Conservation (phyloP, 2,797 vertebrate genomes). For the Fistularia tabacaria region DNA sequence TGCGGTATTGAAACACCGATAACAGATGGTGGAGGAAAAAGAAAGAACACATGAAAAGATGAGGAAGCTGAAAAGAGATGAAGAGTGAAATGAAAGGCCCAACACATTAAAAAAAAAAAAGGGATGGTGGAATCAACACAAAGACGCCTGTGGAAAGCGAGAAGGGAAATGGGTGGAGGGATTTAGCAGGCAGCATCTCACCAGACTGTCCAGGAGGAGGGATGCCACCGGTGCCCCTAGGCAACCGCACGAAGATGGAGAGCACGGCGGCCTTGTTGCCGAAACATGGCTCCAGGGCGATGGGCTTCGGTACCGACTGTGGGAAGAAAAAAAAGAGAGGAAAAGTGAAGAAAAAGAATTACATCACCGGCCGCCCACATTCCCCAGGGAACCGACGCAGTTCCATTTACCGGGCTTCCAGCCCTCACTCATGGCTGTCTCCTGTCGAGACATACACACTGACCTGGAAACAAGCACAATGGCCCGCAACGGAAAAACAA, state of each 20-base stretch:
- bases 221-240: slow-evolving; percentile 89
- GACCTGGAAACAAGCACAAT: slow-evolving; percentile 43
- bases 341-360: neutral
- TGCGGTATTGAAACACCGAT: too few relatives aligned
- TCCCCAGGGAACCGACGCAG: slow-evolving; percentile 2
- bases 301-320: slow-evolving; percentile 93
- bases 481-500: slow-evolving; percentile 4
- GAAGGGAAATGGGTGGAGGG: slow-evolving; percentile 2
- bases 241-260: slow-evolving; percentile 94
- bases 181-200: slow-evolving; percentile 58
- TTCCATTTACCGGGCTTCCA: too few relatives aligned
- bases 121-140: slow-evolving; percentile 1
- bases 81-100: neutral
- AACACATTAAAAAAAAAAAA: neutral
- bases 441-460: slow-evolving; percentile 26
- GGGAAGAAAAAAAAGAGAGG: slow-evolving; percentile 2
- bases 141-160: slow-evolving; percentile 1
- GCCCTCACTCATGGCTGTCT: neutral
- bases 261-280: slow-evolving; percentile 96
- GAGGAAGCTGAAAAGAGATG: neutral
- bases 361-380: neutral
- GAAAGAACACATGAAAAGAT: too few relatives aligned
- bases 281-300: slow-evolving; percentile 94
- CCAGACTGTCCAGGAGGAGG: slow-evolving; percentile 97
- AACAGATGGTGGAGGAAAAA: too few relatives aligned